These are phyloP conservation scores for Napeogenes inachia DNA, from an alignment of 2,888 invertebrate species.

Conservation along the genomic window DNA sequence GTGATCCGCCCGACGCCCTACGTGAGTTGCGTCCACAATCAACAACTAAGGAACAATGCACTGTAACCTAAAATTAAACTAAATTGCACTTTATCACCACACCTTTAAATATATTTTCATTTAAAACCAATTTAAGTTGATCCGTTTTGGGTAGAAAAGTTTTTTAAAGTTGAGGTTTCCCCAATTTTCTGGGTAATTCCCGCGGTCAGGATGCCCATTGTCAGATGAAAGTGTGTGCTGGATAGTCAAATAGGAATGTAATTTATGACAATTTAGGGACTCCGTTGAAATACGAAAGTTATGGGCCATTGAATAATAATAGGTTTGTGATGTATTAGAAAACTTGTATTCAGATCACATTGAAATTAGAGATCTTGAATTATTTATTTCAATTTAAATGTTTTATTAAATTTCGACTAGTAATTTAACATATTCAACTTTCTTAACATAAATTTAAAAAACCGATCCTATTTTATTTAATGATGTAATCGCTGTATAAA, in stretches of 20 bases:
- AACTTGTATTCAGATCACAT: slow-evolving; percentile 25
- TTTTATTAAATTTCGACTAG: not conserved
- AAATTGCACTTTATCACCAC: slow-evolving; percentile 53
- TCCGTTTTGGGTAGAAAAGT: slow-evolving; percentile 39
- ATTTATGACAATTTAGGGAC: slow-evolving; percentile 48
- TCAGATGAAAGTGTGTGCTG: slow-evolving; percentile 55
- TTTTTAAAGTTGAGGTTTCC: slow-evolving; percentile 54
- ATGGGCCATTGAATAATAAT: slow-evolving; percentile 21
- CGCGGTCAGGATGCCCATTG: slow-evolving; percentile 46
- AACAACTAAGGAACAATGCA: slow-evolving; percentile 38
- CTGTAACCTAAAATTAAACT: slow-evolving; percentile 38
- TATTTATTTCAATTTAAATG: not conserved
- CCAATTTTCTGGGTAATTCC: slow-evolving; percentile 50
- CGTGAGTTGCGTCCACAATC: slow-evolving; percentile 53
- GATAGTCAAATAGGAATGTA: slow-evolving; percentile 44
- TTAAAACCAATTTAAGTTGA: slow-evolving; percentile 38
- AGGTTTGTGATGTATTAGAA: slow-evolving; percentile 21
- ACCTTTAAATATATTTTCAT: slow-evolving; percentile 39
- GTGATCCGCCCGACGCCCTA: slow-evolving; percentile 45
- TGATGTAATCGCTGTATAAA: not conserved
- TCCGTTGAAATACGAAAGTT: slow-evolving; percentile 18
- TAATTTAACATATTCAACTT: too few relatives aligned
- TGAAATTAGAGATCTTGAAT: not conserved
- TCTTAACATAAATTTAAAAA: too few relatives aligned
- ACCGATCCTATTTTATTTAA: too few relatives aligned